Evolutionary conservation across 2,888 invertebrate genomes (phyloP), one percentile per base, ranked within the genome.

Genomic region (Steromphala cineraria): DNA sequence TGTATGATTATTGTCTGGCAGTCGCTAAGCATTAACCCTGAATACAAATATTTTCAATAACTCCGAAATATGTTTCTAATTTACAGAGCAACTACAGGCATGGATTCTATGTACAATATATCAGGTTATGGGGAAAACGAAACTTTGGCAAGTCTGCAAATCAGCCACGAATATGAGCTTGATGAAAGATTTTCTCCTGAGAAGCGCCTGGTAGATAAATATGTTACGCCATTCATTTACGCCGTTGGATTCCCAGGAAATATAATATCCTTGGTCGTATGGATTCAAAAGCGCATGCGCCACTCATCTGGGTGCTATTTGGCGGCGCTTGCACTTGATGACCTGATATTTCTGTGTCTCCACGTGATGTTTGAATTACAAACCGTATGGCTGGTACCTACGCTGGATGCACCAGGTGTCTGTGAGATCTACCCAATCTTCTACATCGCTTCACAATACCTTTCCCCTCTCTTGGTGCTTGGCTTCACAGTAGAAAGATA

Each of bases 261-360:
- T 83, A 87, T 92, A 75, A 80, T 93, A n/a, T 90, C 92, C 5
- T 89, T 93, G 79, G 80, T 91, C 53, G 90, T 93, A 67, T 93
- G 93, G 93, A 89, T 93, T 40, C 90, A 90, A 71, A 90, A 89
- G 77, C 87, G 90, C 76, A 93, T 93, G 93, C 88, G 92, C 15
- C 92, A 92, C 78, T 92, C 93, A 1, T 93, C 93, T 15, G 93
- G 93, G 36, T 91, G 90, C 77, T 93, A 93, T 85, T 87, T 93
- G 40, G 92, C 93, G 24, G 92, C 93, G 8, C 87, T 93, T 21
- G 93, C 93, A 0, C 78, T 92, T 53, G 87, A 89, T 55, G 93
- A 93, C 86, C 88, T 92, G 36, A 84, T 91, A 8, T 93, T 93
- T 82, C 87, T 93, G 40, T 67, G 88, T 1, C 82, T 92, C n/a